Evolutionary conservation across 2,797 vertebrate genomes (phyloP), one percentile per base, ranked within the genome.

Genomic region (Rhinophrynus dorsalis): DNA sequence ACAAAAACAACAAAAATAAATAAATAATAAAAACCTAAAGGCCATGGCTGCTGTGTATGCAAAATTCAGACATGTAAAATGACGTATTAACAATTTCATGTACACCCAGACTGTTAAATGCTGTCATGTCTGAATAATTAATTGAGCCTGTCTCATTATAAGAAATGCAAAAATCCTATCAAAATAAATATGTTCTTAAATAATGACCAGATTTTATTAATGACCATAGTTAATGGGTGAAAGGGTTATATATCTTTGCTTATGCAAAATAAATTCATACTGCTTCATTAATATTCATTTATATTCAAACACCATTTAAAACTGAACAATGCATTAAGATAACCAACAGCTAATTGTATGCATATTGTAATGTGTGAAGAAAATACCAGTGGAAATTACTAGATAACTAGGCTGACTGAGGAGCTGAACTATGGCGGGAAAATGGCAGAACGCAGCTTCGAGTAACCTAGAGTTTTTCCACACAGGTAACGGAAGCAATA

Each of bases 261-360:
- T 89, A 90, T 90, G 89, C 90, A 91, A 91, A 91, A 90, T 88
- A 91, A 90, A 91, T 90, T 89, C 88, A 89, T 84, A 87, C 86
- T 81, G 83, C 83, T 89, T 90, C 88, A 91, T 91, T 90, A 91
- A 91, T 91, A 91, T 91, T 90, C 90, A 90, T 91, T 89, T 90
- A 90, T 88, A 90, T 90, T 91, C 89, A 90, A 88, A 90, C 58
- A 72, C 83, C 84, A 90, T 90, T 90, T 91, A 89, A 65, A 86
- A 90, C 89, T 88, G 90, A 90, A 89, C 88, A 87, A 88, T 90
- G 90, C 86, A 89, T 90, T 90, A 88, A 89, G 89, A 65, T 65
- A 65, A 30, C 42, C 61, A 89, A 88, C 84, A 84, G 88, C 84
- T 87, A 88, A 85, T 90, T 90, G 89, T 89, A 88, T 89, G 88